Base-by-base conservation (phyloP, 2,888 invertebrate species). In the Phasia obesa region DNA sequence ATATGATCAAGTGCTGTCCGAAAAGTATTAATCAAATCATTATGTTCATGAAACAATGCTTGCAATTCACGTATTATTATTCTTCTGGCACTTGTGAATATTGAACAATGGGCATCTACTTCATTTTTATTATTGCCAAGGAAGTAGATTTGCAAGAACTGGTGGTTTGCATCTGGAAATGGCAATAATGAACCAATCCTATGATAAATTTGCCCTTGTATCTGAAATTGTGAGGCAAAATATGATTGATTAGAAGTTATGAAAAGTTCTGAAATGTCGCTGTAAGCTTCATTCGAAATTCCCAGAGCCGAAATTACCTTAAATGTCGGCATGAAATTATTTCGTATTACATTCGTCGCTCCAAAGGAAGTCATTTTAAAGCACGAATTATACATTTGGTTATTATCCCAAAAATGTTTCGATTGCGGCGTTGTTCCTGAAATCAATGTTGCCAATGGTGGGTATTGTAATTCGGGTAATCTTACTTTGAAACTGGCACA, bases 111-210 rank as follows among this genome's bases (percentile, higher is more conserved):
- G 38, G 38, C 38, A 38, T 38, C 13, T 38, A 38, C 38, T 49
- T 49, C 25, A 19, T 53, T 53, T 21, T 21, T 9, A 21, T 53
- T 15, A 53, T 53, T 53, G 4, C 53, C 53, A 53, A 57, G 27
- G 31, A 57, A 57, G 31, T 57, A 57, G 25, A 57, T 27, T 17
- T 57, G 57, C 57, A 57, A 57, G 31, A 57, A 57, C 27, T 57
- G 13, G 31, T 57, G 31, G 13, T 31, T 17, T 27, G 13, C 57
- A 27, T 57, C 27, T 31, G 57, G 27, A 57, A 57, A n/a, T n/a
- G 57, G 57, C 57, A 57, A 31, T 27, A 57, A 57, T 25, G 57
- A 57, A 15, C 57, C 57, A 17, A 17, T 17, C 31, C 31, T 15
- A 31, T 57, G 57, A 15, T 57, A 57, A n/a, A 57, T 27, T 27